A percentile compares a stretch with the other conserved stretches of the same genome.
Evolutionary conservation across 2,888 invertebrate species (phyloP).

Genomic region (Ophion ventricosus): DNA sequence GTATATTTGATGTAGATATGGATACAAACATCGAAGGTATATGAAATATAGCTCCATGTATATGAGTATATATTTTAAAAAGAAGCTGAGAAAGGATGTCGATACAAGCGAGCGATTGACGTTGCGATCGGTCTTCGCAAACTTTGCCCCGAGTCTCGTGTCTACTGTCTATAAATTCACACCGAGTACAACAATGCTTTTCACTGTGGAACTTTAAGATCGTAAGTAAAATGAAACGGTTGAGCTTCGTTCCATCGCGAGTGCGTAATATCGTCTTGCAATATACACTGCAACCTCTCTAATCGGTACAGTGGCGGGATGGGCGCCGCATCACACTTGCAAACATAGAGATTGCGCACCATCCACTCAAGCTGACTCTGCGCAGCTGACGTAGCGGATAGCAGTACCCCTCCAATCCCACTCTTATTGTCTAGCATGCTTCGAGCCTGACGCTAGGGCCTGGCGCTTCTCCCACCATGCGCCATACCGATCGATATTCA

Average conservation of each 20-base stretch:
- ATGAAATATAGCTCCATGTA: background rate
- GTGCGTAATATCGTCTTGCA: background rate
- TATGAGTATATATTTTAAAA: background rate
- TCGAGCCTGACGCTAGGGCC: no score
- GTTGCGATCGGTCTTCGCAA: conserved; percentile 13
- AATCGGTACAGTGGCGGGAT: no score
- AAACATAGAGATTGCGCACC: no score
- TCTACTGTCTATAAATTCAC: conserved; percentile 14
- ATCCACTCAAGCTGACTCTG: no score
- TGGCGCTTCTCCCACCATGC: no score
- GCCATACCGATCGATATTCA: no score
- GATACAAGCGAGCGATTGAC: conserved; percentile 18
- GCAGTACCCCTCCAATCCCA: no score
- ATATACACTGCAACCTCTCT: no score
- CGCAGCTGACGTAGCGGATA: no score
- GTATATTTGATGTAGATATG: background rate
- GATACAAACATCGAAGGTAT: background rate
- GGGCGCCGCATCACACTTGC: no score
- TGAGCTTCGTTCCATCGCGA: background rate
- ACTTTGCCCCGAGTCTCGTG: conserved; percentile 21
- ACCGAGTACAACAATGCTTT: background rate
- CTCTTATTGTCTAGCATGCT: no score
- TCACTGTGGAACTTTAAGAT: conserved; percentile 6
- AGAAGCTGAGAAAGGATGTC: conserved; percentile 22
- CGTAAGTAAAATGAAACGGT: background rate